phyloP scores from a whole-genome alignment of 2,113 vertebrate genomes.

The Smithornis capensis region DNA sequence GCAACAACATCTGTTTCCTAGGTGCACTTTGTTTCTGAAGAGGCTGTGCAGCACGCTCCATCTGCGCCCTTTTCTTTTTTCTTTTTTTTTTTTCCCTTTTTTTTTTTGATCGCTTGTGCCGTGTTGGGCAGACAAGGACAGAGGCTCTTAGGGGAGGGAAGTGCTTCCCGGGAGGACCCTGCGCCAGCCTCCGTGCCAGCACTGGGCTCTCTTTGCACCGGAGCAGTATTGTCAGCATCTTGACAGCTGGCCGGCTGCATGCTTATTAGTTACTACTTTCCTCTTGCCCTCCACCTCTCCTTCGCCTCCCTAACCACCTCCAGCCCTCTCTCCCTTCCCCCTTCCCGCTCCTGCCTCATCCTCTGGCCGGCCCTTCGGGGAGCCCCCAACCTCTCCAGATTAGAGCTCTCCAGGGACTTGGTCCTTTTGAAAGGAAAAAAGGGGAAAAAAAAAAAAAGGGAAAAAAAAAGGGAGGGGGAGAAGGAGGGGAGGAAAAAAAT shows the following conservation, averaged over 20 bases:
- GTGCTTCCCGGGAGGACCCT: background rate
- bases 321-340: background rate
- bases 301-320: constrained; percentile 6
- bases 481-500: constrained; percentile 53
- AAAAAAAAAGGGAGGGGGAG: background rate
- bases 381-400: constrained; percentile 69
- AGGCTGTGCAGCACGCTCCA: constrained; percentile 34
- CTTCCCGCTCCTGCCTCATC: background rate
- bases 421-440: constrained; percentile 67
- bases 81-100: too few relatives aligned
- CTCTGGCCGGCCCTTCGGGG: constrained; percentile 9
- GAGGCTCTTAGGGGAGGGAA: background rate
- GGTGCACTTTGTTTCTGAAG: constrained; percentile 56
- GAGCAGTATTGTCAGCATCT: constrained; percentile 46
- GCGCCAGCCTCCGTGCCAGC: background rate
- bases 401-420: constrained; percentile 71
- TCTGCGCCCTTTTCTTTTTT: background rate
- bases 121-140: background rate
- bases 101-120: background rate
- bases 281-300: constrained; percentile 13
- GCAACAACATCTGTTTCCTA: constrained; percentile 62
- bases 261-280: constrained; percentile 63
- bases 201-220: background rate
- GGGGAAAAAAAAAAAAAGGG: background rate
- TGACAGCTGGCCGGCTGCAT: constrained; percentile 65